Conservation (phyloP, 2,797 vertebrate genomes). For the Melanotaenia nigrans region DNA sequence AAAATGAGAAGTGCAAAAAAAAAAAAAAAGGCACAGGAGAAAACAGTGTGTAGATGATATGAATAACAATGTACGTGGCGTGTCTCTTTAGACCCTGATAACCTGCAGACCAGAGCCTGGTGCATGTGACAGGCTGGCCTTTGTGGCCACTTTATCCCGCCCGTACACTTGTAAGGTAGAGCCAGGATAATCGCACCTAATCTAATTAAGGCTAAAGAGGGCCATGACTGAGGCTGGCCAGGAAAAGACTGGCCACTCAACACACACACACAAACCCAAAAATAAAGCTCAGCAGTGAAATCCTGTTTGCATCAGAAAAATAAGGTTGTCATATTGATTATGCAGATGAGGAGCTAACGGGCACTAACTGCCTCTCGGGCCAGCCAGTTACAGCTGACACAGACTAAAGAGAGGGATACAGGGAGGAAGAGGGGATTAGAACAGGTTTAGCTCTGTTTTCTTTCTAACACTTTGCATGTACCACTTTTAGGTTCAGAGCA, state of each 20-base stretch:
- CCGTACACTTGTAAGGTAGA: conserved; percentile 99
- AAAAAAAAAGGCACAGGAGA: conserved; percentile 75
- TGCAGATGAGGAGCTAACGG: conserved; percentile 88
- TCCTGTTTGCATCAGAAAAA: conserved; percentile 98
- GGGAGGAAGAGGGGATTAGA: conserved; percentile 89
- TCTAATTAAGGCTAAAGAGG: conserved; percentile 99
- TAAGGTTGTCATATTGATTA: conserved; percentile 99
- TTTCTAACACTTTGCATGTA: conserved; percentile 51
- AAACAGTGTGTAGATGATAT: conserved; percentile 89
- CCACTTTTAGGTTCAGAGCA: conserved; percentile 36
- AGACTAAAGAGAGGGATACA: conserved; percentile 77
- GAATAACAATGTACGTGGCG: conserved; percentile 93
- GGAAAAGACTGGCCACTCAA: conserved; percentile 75
- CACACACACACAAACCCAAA: conserved; percentile 43
- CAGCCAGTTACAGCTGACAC: conserved; percentile 88
- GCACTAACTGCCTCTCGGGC: conserved; percentile 85
- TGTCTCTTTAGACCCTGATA: conserved; percentile 87
- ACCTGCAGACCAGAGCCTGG: conserved; percentile 88
- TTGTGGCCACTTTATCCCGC: conserved; percentile 96
- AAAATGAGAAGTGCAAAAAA: conserved; percentile 68
- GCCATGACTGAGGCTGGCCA: conserved; percentile 98
- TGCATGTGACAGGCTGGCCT: conserved; percentile 92
- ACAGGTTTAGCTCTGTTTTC: conserved; percentile 81
- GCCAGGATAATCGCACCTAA: conserved; percentile 98
- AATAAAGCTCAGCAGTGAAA: conserved; percentile 91